A percentile compares a stretch with the other conserved stretches of the same genome.
These are phyloP conservation scores for Smithornis capensis DNA, from an alignment of 2,113 vertebrate species.

Conservation along the genomic window DNA sequence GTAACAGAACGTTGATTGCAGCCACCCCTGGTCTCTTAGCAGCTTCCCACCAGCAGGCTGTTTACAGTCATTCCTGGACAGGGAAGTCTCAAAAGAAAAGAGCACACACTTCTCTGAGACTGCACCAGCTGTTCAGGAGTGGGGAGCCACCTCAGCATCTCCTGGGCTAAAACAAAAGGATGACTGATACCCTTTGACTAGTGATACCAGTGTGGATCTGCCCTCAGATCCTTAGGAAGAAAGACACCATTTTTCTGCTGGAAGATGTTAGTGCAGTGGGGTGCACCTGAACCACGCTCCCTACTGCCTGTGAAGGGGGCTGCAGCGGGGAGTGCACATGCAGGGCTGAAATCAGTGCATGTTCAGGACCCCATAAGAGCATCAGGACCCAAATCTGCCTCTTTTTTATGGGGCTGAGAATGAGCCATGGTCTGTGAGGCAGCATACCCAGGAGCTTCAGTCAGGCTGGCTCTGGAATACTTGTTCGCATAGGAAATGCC, in stretches of 20 bases:
- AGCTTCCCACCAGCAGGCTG: neutral
- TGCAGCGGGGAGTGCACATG: neutral
- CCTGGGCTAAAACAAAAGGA: neutral
- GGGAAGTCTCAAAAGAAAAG: neutral
- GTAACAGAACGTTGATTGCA: neutral
- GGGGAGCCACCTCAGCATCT: neutral
- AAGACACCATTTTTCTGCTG: neutral
- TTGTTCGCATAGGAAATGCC: neutral
- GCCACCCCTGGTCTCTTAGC: neutral
- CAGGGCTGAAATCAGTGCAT: neutral
- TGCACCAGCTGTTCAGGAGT: neutral
- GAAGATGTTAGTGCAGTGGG: neutral
- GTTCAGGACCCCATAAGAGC: neutral
- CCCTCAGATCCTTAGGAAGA: neutral
- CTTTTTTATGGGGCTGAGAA: neutral
- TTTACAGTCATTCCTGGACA: neutral
- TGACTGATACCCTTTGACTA: neutral
- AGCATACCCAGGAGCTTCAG: neutral
- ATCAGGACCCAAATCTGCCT: neutral
- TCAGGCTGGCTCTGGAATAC: neutral
- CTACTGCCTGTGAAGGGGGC: neutral
- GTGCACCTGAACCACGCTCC: neutral
- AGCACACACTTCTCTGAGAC: neutral
- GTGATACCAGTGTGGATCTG: neutral
- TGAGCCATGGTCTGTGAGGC: neutral